These are phyloP conservation scores for Myodes glareolus DNA, from an alignment of 2,113 vertebrate genomes.

Conservation along the genomic window DNA sequence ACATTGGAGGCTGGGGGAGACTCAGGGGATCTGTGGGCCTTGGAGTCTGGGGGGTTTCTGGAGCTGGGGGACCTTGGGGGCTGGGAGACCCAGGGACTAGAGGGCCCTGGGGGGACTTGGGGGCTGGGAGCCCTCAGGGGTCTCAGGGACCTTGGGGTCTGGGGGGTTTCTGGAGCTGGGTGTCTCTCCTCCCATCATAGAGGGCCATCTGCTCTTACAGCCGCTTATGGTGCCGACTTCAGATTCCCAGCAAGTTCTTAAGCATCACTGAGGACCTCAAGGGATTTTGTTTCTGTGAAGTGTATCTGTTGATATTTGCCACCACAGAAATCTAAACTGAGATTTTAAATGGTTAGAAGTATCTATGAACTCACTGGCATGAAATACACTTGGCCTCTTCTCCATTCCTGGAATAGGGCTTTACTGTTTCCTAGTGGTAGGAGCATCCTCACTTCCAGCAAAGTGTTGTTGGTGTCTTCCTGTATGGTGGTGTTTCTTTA, in stretches of 20 bases:
- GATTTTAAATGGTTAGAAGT: background rate
- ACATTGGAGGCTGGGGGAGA: background rate
- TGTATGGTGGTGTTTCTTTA: background rate
- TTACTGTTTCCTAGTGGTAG: background rate
- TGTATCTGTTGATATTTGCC: background rate
- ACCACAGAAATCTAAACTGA: background rate
- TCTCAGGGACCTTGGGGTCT: no score
- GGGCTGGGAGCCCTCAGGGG: no score
- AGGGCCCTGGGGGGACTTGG: no score
- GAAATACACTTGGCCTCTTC: background rate
- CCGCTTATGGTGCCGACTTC: background rate
- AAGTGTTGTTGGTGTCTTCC: background rate
- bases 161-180: no score
- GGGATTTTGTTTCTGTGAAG: background rate
- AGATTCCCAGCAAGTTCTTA: background rate
- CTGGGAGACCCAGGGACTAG: no score
- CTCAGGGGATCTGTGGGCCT: no score
- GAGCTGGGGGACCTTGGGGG: no score
- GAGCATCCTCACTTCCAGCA: background rate
- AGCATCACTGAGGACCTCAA: background rate
- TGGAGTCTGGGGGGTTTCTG: no score
- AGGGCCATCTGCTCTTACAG: background rate
- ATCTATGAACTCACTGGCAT: background rate
- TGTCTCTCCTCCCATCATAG: background rate
- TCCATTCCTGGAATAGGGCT: background rate